Conservation (phyloP, 1,140 invertebrate species). For the Chironomus tepperi region DNA sequence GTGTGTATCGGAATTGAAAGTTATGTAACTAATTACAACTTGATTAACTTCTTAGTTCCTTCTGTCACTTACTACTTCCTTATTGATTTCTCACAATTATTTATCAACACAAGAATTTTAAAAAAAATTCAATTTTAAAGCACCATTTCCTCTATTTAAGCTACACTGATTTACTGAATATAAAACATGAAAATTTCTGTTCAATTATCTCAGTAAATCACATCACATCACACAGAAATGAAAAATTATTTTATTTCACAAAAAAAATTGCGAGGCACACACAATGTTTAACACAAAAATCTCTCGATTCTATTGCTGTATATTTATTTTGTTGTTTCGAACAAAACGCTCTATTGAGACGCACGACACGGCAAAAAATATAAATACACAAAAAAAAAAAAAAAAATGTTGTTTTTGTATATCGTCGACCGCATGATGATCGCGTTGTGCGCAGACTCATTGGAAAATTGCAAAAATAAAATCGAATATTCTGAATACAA, state of each 20-base stretch:
- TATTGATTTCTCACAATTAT: no score
- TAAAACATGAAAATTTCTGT: background rate
- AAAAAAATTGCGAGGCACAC: slow-evolving; percentile 11
- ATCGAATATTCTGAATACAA: background rate
- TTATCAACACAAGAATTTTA: no score
- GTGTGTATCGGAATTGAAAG: no score
- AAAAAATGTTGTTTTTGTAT: no score
- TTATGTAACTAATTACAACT: no score
- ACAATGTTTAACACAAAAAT: background rate
- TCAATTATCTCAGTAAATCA: slow-evolving; percentile 8
- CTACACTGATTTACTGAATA: background rate
- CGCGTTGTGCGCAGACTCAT: background rate
- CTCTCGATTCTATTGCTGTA: background rate
- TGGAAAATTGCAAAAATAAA: background rate
- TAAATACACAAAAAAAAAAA: background rate
- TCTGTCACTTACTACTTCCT: no score
- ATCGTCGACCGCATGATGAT: background rate
- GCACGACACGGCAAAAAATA: background rate
- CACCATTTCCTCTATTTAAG: background rate
- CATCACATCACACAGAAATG: background rate
- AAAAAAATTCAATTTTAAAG: background rate
- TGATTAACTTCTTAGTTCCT: no score
- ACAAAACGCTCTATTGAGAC: slow-evolving; percentile 12
- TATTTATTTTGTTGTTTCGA: background rate
- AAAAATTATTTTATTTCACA: background rate